Evolutionary conservation across 92 coral and sea anemone species (phyloP), one percentile per base, ranked within the genome.

Genomic region (Blastomussa wellsi): DNA sequence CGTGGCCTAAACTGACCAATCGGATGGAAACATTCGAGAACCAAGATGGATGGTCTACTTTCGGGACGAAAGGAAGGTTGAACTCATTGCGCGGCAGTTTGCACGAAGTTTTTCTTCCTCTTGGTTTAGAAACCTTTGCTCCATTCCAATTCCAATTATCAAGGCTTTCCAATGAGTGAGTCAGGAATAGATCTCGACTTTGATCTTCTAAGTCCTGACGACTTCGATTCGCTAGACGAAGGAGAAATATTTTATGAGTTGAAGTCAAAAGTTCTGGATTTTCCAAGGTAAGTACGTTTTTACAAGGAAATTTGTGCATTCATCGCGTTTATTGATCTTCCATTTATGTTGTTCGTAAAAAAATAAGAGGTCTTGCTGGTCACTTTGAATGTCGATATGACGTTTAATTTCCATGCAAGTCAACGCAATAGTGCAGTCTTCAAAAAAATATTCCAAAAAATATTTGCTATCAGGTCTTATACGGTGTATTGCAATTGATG

Each of bases 131-230:
- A 44, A 57, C 87, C 74, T 67, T 60, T 62, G 86, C 83, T 79
- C 72, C 75, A 19, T 70, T 70, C 37, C 75, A 70, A 36, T 70
- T 12, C 28, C 44, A 39, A 74, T 77, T 73, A 53, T 82, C 59
- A 94, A 92, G 92, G 93, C 90, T 83, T 88, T 87, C 99, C 91
- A 93, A 97, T 97, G 99, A 90, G 89, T 92, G 99, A 97, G 82
- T 97, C 99, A 84, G 99, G 99, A 86, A 90, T 97, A 53, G 99
- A 97, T 91, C 98, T 97, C 91, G 99, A 89, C 78, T 97, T 95
- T 87, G 99, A 97, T 90, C 92, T 93, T 88, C 92, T 93, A 35
- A 86, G 92, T 90, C 88, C 86, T 71, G 92, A 92, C 81, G 95
- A 87, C 70, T 73, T 90, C 77, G 94, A 82, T 75, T 77, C 87